Evolutionary conservation across 1,140 invertebrate genomes (phyloP).

Genomic region (Drosophila santomea): DNA sequence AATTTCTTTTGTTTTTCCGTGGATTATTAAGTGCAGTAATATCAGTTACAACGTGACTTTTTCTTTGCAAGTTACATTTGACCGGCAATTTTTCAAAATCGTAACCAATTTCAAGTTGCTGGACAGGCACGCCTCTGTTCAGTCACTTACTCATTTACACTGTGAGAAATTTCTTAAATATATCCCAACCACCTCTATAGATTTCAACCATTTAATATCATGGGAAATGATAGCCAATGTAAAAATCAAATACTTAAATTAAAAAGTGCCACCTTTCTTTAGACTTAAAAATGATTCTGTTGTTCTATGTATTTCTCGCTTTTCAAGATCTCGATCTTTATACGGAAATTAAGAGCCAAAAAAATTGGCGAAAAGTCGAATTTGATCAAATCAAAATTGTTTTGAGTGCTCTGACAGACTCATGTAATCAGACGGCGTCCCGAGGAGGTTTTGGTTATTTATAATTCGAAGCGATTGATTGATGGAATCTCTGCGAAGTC

Average conservation of each 20-base stretch:
- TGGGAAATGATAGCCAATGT: too few relatives aligned
- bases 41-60: slow-evolving; percentile 75
- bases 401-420: slow-evolving; percentile 30
- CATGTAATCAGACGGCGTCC: slow-evolving; percentile 41
- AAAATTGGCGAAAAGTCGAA: too few relatives aligned
- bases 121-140: slow-evolving; percentile 47
- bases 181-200: too few relatives aligned
- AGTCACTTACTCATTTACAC: slow-evolving; percentile 9
- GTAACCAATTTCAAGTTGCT: slow-evolving; percentile 52
- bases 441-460: slow-evolving; percentile 70
- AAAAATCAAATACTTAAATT: background rate
- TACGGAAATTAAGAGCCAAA: too few relatives aligned
- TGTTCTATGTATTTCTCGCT: too few relatives aligned
- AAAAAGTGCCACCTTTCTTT: too few relatives aligned
- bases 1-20: slow-evolving; percentile 70
- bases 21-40: slow-evolving; percentile 42
- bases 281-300: too few relatives aligned
- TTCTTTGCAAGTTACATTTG: slow-evolving; percentile 76
- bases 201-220: too few relatives aligned
- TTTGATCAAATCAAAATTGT: background rate
- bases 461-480: slow-evolving; percentile 79
- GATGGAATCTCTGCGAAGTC: slow-evolving; percentile 79
- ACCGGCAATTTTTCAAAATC: slow-evolving; percentile 82
- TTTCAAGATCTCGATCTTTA: too few relatives aligned
- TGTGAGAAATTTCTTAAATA: background rate